Conservation (phyloP, 2,888 invertebrate species). For the Drosophila monieri region DNA sequence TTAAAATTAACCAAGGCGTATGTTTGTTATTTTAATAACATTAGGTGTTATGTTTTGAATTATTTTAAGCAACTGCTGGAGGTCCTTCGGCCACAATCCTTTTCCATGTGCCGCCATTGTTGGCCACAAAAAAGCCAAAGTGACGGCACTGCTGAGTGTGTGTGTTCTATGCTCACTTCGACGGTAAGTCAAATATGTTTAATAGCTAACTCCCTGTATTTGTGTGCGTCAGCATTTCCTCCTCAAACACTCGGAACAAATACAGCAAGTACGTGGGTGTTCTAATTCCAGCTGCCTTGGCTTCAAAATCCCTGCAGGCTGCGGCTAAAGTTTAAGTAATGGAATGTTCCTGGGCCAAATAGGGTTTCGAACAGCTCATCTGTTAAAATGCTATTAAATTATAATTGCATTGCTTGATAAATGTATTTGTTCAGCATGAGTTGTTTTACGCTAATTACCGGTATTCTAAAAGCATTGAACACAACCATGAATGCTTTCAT, state of each 20-base stretch:
- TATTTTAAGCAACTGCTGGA: not conserved
- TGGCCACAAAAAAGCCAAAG: constrained; percentile 2
- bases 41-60: not conserved
- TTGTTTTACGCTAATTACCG: constrained; percentile 23
- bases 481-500: not conserved
- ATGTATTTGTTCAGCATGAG: constrained; percentile 14
- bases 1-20: too few relatives aligned
- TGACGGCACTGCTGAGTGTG: constrained; percentile 10
- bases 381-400: constrained; percentile 16
- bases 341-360: constrained; percentile 6
- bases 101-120: not conserved
- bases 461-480: not conserved
- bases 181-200: constrained; percentile 74
- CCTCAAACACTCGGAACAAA: constrained; percentile 25
- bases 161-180: constrained; percentile 70
- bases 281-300: constrained; percentile 34
- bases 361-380: constrained; percentile 9
- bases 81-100: not conserved
- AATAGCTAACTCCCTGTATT: constrained; percentile 53
- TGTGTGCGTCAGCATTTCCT: constrained; percentile 33
- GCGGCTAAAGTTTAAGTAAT: constrained; percentile 10
- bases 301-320: constrained; percentile 4
- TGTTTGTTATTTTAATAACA: too few relatives aligned
- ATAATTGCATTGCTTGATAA: constrained; percentile 18
- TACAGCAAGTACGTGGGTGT: constrained; percentile 1